These are phyloP conservation scores for Xiphophorus couchianus DNA, from an alignment of 2,113 vertebrate genomes.

Conservation along the genomic window DNA sequence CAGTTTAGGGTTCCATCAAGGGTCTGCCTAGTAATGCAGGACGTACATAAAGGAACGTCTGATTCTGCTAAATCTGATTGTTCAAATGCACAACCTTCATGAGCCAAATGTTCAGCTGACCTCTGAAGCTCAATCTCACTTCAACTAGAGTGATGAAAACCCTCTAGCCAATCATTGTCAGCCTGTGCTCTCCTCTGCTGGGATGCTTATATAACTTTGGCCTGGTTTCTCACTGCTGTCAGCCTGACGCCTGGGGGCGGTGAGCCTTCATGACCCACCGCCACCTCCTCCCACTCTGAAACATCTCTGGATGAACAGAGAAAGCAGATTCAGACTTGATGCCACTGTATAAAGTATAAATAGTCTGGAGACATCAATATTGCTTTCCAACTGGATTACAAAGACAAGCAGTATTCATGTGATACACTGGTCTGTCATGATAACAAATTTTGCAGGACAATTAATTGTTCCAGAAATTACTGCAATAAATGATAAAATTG, in stretches of 20 bases:
- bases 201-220: constrained; percentile 43
- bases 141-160: neutral
- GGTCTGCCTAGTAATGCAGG: constrained; percentile 31
- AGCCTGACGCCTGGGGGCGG: neutral
- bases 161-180: constrained; percentile 1
- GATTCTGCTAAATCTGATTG: neutral
- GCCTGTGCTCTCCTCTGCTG: constrained; percentile 4
- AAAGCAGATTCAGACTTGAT: neutral
- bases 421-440: too few relatives aligned
- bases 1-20: constrained; percentile 1
- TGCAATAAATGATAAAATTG: too few relatives aligned
- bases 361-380: constrained; percentile 15
- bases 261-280: neutral
- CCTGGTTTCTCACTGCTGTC: constrained; percentile 49
- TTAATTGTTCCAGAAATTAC: too few relatives aligned
- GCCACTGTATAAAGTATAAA: neutral
- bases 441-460: too few relatives aligned
- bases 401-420: too few relatives aligned
- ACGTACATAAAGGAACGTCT: neutral
- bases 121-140: constrained; percentile 13
- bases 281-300: neutral
- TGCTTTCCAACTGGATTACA: neutral
- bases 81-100: neutral
- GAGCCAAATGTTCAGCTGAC: constrained; percentile 10
- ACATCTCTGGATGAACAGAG: constrained; percentile 6